phyloP scores from a whole-genome alignment of 2,113 vertebrate genomes.

The Petrocephalus microphthalmus region DNA sequence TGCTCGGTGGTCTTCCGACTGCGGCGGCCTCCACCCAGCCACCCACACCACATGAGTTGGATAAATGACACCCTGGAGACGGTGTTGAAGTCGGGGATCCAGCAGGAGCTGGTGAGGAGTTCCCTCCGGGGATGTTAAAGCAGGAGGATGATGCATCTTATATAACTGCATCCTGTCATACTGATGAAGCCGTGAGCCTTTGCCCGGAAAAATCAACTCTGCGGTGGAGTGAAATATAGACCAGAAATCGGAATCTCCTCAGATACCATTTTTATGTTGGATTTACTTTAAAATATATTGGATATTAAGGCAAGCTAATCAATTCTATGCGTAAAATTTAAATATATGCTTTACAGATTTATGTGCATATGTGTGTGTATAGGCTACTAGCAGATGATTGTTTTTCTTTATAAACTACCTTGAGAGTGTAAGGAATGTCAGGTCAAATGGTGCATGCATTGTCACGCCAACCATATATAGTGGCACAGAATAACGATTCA shows the following conservation, averaged over 20 bases:
- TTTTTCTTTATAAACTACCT: not conserved
- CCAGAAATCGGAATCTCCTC: not conserved
- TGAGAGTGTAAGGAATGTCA: not conserved
- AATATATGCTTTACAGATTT: not conserved
- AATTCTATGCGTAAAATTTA: not conserved
- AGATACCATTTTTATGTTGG: not conserved
- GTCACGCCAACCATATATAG: not conserved
- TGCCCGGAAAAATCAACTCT: not conserved
- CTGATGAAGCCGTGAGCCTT: not conserved
- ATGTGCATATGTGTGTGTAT: not conserved
- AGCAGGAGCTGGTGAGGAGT: conserved; percentile 71
- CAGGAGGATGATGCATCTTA: not conserved
- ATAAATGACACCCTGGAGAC: conserved; percentile 81
- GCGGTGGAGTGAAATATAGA: not conserved
- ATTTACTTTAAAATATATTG: not conserved
- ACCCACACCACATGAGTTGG: conserved; percentile 73
- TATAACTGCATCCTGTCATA: not conserved
- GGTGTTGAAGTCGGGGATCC: conserved; percentile 69
- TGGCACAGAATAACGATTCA: not conserved
- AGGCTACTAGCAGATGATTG: not conserved
- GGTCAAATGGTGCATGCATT: not conserved
- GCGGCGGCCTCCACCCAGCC: conserved; percentile 64
- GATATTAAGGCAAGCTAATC: not conserved
- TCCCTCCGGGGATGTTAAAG: not conserved
- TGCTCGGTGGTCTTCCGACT: conserved; percentile 73